These are phyloP conservation scores for Melangyna quadrimaculata DNA, from an alignment of 2,888 invertebrate genomes.

Conservation along the genomic window DNA sequence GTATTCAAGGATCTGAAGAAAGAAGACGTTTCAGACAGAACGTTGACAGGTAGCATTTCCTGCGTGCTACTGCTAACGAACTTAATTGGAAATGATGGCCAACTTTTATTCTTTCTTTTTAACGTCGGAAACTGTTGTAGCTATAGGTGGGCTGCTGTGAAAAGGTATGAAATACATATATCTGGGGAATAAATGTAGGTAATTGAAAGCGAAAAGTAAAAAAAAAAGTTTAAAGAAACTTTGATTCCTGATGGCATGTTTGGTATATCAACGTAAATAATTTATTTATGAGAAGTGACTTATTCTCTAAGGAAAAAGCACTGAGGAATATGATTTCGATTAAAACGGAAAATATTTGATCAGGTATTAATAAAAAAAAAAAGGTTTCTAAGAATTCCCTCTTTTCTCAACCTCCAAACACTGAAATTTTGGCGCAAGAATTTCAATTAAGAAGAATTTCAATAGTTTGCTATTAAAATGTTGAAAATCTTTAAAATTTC, in stretches of 20 bases:
- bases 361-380: background rate
- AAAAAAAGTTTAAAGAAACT: background rate
- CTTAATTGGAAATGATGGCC: background rate
- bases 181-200: background rate
- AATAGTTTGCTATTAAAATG: no score
- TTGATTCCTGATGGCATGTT: background rate
- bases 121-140: background rate
- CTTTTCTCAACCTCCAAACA: no score
- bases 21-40: background rate
- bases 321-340: background rate
- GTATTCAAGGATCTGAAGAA: background rate
- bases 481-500: no score
- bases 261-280: background rate
- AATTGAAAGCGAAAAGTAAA: background rate
- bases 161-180: background rate
- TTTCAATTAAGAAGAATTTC: no score
- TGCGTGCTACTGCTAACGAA: background rate
- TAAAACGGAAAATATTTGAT: background rate
- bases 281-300: background rate
- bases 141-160: background rate
- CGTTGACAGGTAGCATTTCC: background rate
- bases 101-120: background rate
- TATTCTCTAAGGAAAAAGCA: background rate
- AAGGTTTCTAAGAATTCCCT: no score
- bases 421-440: no score